Evolutionary conservation across 2,797 vertebrate species (phyloP).

Genomic region (Acanthurus leucopareius): DNA sequence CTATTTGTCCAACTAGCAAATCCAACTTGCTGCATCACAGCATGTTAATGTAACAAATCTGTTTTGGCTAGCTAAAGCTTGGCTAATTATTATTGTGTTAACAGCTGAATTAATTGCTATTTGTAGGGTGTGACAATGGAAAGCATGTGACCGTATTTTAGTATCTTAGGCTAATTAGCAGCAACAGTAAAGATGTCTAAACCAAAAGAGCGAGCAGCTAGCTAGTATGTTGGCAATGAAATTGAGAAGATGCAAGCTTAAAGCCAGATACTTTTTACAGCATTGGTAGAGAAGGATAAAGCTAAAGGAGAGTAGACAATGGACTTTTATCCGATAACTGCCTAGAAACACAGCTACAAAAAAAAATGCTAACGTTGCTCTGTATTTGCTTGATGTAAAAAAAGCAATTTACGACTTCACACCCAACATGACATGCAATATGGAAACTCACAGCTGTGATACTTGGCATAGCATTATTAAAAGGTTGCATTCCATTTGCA

Average conservation of each 20-base stretch:
- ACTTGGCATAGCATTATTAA: neutral
- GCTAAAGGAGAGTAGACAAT: neutral
- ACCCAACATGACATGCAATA: neutral
- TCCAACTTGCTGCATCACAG: slow-evolving; percentile 1
- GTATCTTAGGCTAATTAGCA: neutral
- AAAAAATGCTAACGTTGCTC: neutral
- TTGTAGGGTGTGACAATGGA: neutral
- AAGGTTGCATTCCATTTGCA: slow-evolving; percentile 3
- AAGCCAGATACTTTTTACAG: neutral
- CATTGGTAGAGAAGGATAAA: neutral
- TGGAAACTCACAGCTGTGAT: neutral
- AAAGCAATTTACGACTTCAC: too few relatives aligned
- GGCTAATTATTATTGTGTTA: neutral
- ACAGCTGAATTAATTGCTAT: neutral
- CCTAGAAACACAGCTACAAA: neutral
- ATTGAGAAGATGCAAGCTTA: neutral
- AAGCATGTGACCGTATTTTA: neutral
- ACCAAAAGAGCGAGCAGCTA: neutral
- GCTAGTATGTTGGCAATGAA: neutral
- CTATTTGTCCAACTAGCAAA: slow-evolving; percentile 3
- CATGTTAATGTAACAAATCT: too few relatives aligned
- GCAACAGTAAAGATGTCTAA: too few relatives aligned
- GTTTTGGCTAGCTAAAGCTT: neutral
- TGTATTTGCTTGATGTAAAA: neutral
- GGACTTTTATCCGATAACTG: neutral